Evolutionary conservation across 1,140 invertebrate genomes (phyloP).

Genomic region (Mya arenaria): DNA sequence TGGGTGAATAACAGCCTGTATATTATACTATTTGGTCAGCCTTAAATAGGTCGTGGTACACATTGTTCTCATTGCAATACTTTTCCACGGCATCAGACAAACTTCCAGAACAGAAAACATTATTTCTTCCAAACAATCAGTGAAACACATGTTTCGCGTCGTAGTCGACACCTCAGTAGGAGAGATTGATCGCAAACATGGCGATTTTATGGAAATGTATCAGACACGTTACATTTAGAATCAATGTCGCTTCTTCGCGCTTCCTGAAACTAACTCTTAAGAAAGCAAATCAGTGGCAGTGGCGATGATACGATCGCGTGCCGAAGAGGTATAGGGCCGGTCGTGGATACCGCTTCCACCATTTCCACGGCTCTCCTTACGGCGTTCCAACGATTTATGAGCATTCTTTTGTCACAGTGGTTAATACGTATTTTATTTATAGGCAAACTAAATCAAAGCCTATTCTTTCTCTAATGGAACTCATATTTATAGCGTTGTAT

Average conservation of each 20-base stretch:
- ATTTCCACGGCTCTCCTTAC: constrained; percentile 7
- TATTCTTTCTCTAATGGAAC: background rate
- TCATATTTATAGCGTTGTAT: constrained; percentile 21
- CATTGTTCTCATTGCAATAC: too few relatives aligned
- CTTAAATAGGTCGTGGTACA: too few relatives aligned
- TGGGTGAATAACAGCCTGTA: too few relatives aligned
- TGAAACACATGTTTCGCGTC: background rate
- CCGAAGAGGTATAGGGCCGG: background rate
- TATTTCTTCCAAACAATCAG: too few relatives aligned
- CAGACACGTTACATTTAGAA: constrained; percentile 9
- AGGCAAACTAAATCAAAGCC: constrained; percentile 18
- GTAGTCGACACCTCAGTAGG: background rate
- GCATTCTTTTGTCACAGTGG: constrained; percentile 18
- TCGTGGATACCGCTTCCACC: background rate
- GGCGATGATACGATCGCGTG: constrained; percentile 10
- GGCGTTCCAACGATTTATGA: constrained; percentile 1
- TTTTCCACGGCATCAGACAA: too few relatives aligned
- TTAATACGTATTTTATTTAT: constrained; percentile 24
- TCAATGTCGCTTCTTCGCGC: background rate
- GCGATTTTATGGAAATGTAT: constrained; percentile 27
- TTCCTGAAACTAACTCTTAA: background rate
- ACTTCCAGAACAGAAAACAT: too few relatives aligned
- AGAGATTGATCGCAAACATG: constrained; percentile 10
- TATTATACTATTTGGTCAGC: too few relatives aligned
- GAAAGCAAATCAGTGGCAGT: background rate